phyloP scores from a whole-genome alignment of 1,140 invertebrate genomes.

The Lepidostoma basale region DNA sequence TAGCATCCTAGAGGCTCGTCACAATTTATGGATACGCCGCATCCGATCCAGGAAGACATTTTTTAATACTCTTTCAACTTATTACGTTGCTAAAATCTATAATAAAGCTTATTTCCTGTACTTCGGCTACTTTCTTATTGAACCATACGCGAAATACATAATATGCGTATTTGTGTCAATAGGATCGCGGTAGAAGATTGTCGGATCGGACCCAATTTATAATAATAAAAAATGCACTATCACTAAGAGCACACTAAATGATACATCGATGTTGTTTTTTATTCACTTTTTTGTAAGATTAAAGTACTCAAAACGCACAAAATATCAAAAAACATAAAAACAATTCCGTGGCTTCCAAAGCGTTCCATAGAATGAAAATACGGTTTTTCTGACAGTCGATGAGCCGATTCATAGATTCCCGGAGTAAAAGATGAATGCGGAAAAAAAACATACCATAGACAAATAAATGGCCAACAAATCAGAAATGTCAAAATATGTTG shows the following conservation, averaged over 20 bases:
- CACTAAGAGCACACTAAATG: no score
- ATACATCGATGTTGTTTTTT: not conserved
- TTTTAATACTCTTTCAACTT: not conserved
- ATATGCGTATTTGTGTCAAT: constrained; percentile 15
- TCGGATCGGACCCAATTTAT: no score
- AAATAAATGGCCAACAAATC: no score
- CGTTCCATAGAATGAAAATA: no score
- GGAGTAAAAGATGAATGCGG: no score
- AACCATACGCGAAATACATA: constrained; percentile 21
- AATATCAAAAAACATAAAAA: not conserved
- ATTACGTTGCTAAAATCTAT: not conserved
- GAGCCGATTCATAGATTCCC: no score
- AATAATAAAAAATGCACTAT: no score
- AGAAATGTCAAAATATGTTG: no score
- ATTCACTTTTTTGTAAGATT: not conserved
- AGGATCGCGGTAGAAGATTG: not conserved
- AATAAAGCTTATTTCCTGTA: not conserved
- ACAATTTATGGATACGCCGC: constrained; percentile 79
- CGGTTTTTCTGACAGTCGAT: no score
- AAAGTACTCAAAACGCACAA: not conserved
- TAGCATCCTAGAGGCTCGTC: constrained; percentile 70
- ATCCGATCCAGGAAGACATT: constrained; percentile 66
- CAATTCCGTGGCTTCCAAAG: constrained; percentile 2
- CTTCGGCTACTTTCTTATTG: not conserved
- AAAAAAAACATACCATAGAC: no score